phyloP scores from a whole-genome alignment of 2,888 invertebrate species.

The Rapana venosa region DNA sequence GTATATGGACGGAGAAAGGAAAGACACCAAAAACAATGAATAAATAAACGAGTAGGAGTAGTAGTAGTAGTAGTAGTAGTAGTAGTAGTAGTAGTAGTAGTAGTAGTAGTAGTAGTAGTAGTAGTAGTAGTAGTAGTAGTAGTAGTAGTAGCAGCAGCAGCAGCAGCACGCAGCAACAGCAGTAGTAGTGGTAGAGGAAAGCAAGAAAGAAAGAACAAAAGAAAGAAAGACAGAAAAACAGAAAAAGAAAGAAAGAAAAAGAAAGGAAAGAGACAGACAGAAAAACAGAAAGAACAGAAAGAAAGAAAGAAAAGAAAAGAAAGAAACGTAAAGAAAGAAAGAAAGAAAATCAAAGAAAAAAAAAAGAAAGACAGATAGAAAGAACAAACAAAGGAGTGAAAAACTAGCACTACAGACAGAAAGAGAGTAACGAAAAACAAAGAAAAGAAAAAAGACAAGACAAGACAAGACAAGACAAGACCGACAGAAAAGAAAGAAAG shows the following conservation, averaged over 20 bases:
- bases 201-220: too few relatives aligned
- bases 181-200: too few relatives aligned
- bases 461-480: not conserved
- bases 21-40: not conserved
- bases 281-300: too few relatives aligned
- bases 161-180: too few relatives aligned
- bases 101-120: too few relatives aligned
- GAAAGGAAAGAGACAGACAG: not conserved
- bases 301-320: not conserved
- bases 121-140: too few relatives aligned
- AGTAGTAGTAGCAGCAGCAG: too few relatives aligned
- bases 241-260: not conserved
- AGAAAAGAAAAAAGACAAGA: not conserved
- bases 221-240: too few relatives aligned
- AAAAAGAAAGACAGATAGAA: not conserved
- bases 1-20: not conserved
- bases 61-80: slow-evolving; percentile 33
- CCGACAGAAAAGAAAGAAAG: not conserved
- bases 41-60: not conserved
- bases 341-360: not conserved
- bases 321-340: not conserved
- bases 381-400: not conserved
- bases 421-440: slow-evolving; percentile 30
- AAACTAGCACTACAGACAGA: not conserved
- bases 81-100: too few relatives aligned